phyloP scores from a whole-genome alignment of 64 coral and sea anemone species.

The Actinia tenebrosa region DNA sequence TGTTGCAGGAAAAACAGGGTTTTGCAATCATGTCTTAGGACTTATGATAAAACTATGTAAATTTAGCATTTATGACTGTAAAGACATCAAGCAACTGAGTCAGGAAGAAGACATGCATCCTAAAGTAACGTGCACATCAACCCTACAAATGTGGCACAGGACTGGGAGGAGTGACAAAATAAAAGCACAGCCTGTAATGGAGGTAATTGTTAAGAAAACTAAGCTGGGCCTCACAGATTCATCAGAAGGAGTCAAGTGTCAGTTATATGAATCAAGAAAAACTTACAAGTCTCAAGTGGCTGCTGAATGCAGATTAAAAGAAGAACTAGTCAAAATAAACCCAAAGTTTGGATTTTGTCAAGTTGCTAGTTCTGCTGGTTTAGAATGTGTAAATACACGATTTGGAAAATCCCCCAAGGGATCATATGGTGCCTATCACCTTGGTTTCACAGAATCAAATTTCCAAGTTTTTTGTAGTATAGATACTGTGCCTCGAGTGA shows the following conservation, averaged over 20 bases:
- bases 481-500: neutral
- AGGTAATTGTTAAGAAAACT: slow-evolving; percentile 16
- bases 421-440: slow-evolving; percentile 29
- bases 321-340: neutral
- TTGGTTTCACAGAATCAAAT: neutral
- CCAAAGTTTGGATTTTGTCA: neutral
- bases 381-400: neutral
- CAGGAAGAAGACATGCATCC: slow-evolving; percentile 48
- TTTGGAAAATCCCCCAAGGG: slow-evolving; percentile 34
- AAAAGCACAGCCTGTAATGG: slow-evolving; percentile 35
- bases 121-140: slow-evolving; percentile 34
- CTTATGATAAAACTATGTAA: slow-evolving; percentile 62
- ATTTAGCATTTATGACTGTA: slow-evolving; percentile 34
- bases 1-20: slow-evolving; percentile 42
- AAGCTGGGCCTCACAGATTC: neutral
- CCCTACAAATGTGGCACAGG: slow-evolving; percentile 53
- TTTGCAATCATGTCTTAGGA: slow-evolving; percentile 46
- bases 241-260: neutral
- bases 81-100: slow-evolving; percentile 42
- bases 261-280: neutral
- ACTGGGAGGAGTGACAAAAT: slow-evolving; percentile 45
- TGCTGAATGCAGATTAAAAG: neutral
- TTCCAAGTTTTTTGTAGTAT: neutral
- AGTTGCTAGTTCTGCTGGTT: neutral
- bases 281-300: neutral